phyloP scores from a whole-genome alignment of 2,797 vertebrate species.

The Coilia nasus region DNA sequence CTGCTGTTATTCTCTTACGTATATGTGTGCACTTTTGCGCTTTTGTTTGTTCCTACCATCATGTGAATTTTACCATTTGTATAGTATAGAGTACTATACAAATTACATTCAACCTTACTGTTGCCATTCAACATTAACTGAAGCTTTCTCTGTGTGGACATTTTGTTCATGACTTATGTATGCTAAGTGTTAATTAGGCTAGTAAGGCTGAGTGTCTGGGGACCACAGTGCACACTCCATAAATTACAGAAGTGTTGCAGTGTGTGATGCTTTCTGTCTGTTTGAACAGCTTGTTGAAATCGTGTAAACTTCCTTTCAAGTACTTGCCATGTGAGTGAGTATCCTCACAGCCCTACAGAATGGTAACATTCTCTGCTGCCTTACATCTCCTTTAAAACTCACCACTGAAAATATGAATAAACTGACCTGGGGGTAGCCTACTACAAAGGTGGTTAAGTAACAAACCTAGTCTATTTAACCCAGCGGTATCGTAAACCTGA shows the following conservation, averaged over 20 bases:
- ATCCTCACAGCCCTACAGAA: not conserved
- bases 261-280: not conserved
- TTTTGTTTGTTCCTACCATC: not conserved
- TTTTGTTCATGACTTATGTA: constrained; percentile 22
- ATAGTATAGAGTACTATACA: not conserved
- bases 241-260: not conserved
- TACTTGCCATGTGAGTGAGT: not conserved
- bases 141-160: not conserved
- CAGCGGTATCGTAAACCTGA: too few species aligned
- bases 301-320: not conserved
- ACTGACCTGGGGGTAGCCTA: not conserved
- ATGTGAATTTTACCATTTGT: not conserved
- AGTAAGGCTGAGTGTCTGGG: not conserved
- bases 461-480: too few species aligned
- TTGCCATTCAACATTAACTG: not conserved
- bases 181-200: constrained; percentile 8
- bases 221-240: not conserved
- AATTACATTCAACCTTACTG: not conserved
- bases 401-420: not conserved
- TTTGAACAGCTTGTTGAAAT: not conserved
- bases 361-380: not conserved
- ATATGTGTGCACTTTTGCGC: not conserved
- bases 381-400: not conserved
- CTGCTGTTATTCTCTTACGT: not conserved
- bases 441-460: too few species aligned